phyloP scores from a whole-genome alignment of 2,113 vertebrate species.

The Thamnaconus septentrionalis region DNA sequence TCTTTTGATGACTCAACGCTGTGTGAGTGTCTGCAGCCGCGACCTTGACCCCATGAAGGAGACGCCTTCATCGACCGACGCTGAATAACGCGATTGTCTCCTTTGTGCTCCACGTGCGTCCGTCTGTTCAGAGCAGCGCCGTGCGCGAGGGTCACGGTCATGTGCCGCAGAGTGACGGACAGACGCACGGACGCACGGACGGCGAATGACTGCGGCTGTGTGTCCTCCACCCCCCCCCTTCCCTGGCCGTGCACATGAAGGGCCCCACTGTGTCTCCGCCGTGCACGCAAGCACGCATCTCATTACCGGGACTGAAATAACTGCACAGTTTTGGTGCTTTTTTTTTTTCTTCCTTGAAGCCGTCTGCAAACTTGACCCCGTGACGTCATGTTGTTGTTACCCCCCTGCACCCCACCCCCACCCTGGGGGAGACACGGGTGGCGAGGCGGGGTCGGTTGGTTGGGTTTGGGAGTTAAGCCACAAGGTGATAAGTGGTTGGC shows the following conservation, averaged over 20 bases:
- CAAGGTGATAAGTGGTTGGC: too few species aligned
- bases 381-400: constrained; percentile 18
- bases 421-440: too few species aligned
- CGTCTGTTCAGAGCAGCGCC: constrained; percentile 45
- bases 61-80: constrained; percentile 43
- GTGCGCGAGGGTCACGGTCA: constrained; percentile 66
- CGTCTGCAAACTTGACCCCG: constrained; percentile 38
- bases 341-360: constrained; percentile 13
- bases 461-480: too few species aligned
- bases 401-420: background rate
- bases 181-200: too few species aligned
- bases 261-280: constrained; percentile 55
- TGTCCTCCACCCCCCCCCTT: too few species aligned
- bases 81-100: constrained; percentile 61
- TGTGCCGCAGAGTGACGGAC: constrained; percentile 64
- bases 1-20: constrained; percentile 50
- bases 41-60: constrained; percentile 45
- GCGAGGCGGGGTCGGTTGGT: too few species aligned
- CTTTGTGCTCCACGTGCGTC: constrained; percentile 44
- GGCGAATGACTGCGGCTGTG: too few species aligned
- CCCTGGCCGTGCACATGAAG: constrained; percentile 54
- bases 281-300: constrained; percentile 67
- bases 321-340: constrained; percentile 42
- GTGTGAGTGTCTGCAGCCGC: constrained; percentile 16
- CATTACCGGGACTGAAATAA: constrained; percentile 64